Evolutionary conservation across 2,888 invertebrate species (phyloP), one percentile per base, ranked within the genome.

Genomic region (Eupelmus urozonus): DNA sequence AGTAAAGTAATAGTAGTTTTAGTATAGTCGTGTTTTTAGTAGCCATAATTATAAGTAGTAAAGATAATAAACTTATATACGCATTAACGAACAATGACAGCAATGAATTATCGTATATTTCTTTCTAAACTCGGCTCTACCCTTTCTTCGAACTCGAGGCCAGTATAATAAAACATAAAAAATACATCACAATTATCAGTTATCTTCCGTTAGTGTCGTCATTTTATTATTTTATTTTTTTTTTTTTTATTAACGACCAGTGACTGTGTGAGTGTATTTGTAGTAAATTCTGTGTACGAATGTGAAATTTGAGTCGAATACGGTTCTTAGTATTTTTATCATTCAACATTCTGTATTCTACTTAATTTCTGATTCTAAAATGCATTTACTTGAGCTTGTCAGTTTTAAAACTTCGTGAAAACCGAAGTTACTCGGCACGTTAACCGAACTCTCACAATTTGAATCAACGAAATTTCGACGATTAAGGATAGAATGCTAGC

Each of bases 361-460:
- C 13, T 57, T 20, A 49, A 3, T 20, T 53, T 53, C 2, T 25
- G 29, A 72, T 60, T 55, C 9, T n/a, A 53, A 75, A 75, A 63
- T 65, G 40, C 55, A 72, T 60, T 67, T 45, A 29, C 20, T 66
- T 53, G 13, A 45, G 4, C 42, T 29, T 9, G 20, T 70, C 20
- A 23, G 59, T 66, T 72, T 42, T 20, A 42, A 25, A 20, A 53
- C 59, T 27, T 73, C 63, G 45, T 57, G 16, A 63, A 78, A 29
- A 7, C 34, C 20, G 40, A 55, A 63, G 57, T 65, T 66, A n/a
- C 2, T 75, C 60, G 53, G n/a, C 53, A 59, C 60, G 45, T 80
- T 73, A 78, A 81, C 80, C 79, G 75, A 85, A 87, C 88, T 89
- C 88, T 86, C 88, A 87, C 88, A 86, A 87, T 86, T 86, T 85